phyloP scores from a whole-genome alignment of 2,113 vertebrate genomes.

The Tyrannus savana region DNA sequence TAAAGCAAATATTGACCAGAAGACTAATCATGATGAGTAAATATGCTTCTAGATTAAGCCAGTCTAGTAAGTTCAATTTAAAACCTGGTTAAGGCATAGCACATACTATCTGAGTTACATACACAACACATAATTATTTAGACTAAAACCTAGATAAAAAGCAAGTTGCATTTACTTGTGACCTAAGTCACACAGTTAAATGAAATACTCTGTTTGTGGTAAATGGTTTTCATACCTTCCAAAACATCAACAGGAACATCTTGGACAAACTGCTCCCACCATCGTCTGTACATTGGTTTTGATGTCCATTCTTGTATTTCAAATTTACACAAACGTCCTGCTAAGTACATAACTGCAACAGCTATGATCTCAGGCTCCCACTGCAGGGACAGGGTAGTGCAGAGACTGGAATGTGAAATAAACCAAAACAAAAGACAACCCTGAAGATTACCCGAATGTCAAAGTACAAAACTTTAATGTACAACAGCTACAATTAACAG shows the following conservation, averaged over 20 bases:
- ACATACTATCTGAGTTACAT: fast-evolving
- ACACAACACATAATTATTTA: background rate
- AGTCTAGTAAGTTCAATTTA: background rate
- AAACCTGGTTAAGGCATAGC: background rate
- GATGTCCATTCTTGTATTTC: slow-evolving; percentile 98
- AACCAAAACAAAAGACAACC: background rate
- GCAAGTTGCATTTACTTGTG: background rate
- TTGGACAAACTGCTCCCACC: slow-evolving; percentile 99
- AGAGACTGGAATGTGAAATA: slow-evolving; percentile 79
- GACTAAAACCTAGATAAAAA: background rate
- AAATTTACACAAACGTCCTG: slow-evolving; percentile 95
- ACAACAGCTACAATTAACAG: background rate
- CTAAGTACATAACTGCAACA: slow-evolving; percentile 97
- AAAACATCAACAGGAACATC: slow-evolving; percentile 96
- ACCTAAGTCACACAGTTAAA: background rate
- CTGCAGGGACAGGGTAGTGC: slow-evolving; percentile 96
- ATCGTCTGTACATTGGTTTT: slow-evolving; percentile 92
- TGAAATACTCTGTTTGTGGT: background rate
- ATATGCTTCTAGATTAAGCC: background rate
- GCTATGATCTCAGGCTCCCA: slow-evolving; percentile 99
- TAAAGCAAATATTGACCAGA: background rate
- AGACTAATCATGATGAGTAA: background rate
- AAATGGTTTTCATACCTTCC: slow-evolving; percentile 81
- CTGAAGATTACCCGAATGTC: background rate
- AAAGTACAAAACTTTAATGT: background rate